These are phyloP conservation scores for Rhaphigaster nebulosa DNA, from an alignment of 2,888 invertebrate genomes.

Conservation along the genomic window DNA sequence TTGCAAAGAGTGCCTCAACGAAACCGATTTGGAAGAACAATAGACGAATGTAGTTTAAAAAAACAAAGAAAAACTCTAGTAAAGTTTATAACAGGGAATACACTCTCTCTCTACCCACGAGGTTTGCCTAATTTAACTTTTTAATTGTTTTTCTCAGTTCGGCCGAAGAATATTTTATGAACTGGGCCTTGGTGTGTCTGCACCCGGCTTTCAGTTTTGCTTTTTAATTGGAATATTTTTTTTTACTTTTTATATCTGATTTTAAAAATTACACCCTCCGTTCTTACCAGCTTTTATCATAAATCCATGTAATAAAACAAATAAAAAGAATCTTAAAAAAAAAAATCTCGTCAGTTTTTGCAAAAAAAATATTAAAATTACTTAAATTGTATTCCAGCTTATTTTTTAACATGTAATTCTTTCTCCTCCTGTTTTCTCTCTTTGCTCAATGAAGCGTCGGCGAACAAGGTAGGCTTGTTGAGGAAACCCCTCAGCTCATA, in stretches of 20 bases:
- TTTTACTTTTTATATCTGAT: not conserved
- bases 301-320: no score
- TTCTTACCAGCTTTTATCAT: not conserved
- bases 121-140: slow-evolving; percentile 49
- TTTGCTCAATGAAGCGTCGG: not conserved
- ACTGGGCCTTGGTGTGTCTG: not conserved
- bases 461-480: not conserved
- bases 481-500: not conserved
- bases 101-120: not conserved
- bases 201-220: not conserved
- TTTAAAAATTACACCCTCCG: slow-evolving; percentile 1
- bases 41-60: slow-evolving; percentile 4
- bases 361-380: no score
- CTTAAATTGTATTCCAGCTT: not conserved
- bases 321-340: no score
- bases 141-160: slow-evolving; percentile 44
- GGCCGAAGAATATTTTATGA: slow-evolving; percentile 21
- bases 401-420: not conserved
- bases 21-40: not conserved
- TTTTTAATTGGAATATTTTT: slow-evolving; percentile 36
- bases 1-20: not conserved
- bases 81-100: slow-evolving; percentile 7
- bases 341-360: no score
- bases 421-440: not conserved
- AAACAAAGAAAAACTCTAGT: not conserved